These are phyloP conservation scores for Pseudobourletiella spinata DNA, from an alignment of 1,140 invertebrate species.

Conservation along the genomic window DNA sequence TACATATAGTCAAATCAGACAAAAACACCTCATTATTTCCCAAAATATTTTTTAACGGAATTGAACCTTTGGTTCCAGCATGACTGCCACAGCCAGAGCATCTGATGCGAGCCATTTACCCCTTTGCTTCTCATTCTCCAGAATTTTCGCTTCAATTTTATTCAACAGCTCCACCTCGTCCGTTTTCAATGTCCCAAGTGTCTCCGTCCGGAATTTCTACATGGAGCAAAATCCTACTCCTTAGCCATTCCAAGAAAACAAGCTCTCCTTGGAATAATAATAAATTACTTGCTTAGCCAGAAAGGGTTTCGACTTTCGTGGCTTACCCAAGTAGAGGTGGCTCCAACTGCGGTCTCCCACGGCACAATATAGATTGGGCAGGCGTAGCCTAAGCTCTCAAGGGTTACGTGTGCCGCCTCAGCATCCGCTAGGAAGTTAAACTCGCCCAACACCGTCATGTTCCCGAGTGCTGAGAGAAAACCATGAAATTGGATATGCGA, in stretches of 20 bases:
- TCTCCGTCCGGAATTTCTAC: constrained; percentile 50
- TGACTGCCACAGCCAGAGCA: constrained; percentile 46
- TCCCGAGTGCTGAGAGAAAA: not conserved
- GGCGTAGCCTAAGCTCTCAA: constrained; percentile 43
- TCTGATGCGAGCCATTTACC: constrained; percentile 49
- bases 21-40: too few relatives aligned
- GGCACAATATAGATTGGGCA: constrained; percentile 53
- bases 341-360: constrained; percentile 51
- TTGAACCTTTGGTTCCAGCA: constrained; percentile 43
- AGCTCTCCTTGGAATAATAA: not conserved
- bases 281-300: not conserved
- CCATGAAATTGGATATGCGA: not conserved
- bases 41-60: too few relatives aligned
- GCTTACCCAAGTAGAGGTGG: constrained; percentile 19
- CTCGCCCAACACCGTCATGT: constrained; percentile 49
- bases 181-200: constrained; percentile 42
- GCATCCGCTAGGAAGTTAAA: constrained; percentile 71
- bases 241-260: not conserved
- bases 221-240: too few relatives aligned
- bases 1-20: too few relatives aligned
- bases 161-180: constrained; percentile 47
- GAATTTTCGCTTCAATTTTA: constrained; percentile 45
- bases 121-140: constrained; percentile 31
- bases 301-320: not conserved
- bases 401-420: constrained; percentile 64